Percentiles rank a stretch among this genome's conserved stretches.
phyloP scores from a whole-genome alignment of 1,140 invertebrate species.

The Piezodorus guildinii region DNA sequence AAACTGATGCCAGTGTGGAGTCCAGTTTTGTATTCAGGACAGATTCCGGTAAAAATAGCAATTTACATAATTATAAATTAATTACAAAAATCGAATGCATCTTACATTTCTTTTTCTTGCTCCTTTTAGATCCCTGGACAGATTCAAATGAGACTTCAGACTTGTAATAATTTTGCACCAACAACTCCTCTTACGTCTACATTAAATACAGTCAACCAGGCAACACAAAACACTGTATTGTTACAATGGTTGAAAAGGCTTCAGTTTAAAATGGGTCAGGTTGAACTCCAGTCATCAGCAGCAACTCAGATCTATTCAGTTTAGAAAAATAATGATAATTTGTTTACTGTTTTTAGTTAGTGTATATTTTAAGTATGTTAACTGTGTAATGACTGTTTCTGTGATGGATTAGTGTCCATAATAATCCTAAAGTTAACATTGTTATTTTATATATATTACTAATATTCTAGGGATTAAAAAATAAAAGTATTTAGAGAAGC shows the following conservation, averaged over 20 bases:
- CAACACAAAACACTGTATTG: slow-evolving; percentile 34
- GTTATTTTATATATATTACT: too few relatives aligned
- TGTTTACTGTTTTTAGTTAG: too few relatives aligned
- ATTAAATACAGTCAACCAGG: slow-evolving; percentile 15
- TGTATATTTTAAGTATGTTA: too few relatives aligned
- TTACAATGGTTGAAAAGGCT: slow-evolving; percentile 82
- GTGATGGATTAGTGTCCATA: too few relatives aligned
- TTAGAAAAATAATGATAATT: slow-evolving; percentile 35
- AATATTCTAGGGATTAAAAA: too few relatives aligned
- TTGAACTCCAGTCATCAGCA: slow-evolving; percentile 90
- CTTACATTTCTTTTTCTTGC: neutral
- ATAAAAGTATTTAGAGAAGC: too few relatives aligned
- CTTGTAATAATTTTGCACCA: slow-evolving; percentile 67
- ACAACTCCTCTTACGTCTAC: slow-evolving; percentile 16
- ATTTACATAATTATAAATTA: neutral
- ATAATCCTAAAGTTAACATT: too few relatives aligned
- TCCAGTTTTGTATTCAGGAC: slow-evolving; percentile 80
- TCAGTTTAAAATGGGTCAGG: slow-evolving; percentile 96
- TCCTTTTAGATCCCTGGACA: slow-evolving; percentile 69
- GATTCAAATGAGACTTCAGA: slow-evolving; percentile 77
- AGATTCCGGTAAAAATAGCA: slow-evolving; percentile 53
- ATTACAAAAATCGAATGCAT: neutral
- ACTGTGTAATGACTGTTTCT: too few relatives aligned
- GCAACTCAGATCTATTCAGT: slow-evolving; percentile 77
- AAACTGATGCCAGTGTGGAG: slow-evolving; percentile 79